Base-by-base conservation (phyloP, 2,113 vertebrate genomes). In the Rafetus swinhoei region DNA sequence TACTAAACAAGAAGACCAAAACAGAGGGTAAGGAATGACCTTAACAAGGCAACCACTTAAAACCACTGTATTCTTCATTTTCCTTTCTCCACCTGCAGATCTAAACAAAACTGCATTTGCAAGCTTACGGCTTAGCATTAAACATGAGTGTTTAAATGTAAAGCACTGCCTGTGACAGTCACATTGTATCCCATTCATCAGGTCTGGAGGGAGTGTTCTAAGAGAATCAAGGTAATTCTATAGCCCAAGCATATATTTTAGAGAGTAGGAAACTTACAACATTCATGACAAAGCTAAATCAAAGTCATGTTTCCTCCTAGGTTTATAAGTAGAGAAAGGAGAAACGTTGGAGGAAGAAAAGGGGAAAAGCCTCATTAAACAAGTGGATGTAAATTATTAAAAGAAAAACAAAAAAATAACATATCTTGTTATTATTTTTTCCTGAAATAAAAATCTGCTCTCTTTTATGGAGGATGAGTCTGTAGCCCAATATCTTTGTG, bases 401-500 rank as follows among this genome's bases (percentile, higher is more conserved):
- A 87, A 81, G 16, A 25, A n/a, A 93, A 96, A 90, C 83, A 92
- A 93, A 88, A 90, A 90, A 86, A 86, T 53, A 90, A 91, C 79
- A 79, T 91, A 81, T 82, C 95, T 96, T 88, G 93, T 94, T 96
- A 92, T 18, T 85, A 69, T 59, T 87, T 92, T 56, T 96, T 93
- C 79, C 16, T n/a, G 18, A 79, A 92, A 91, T 91, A 92, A 95
- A 95, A 92, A 91, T 90, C 52, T 90, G 12, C 15, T 84, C 62
- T 84, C 57, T 88, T 95, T 94, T 84, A 82, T 53, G 52, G 65
- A 85, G 22, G 59, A 87, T 88, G 81, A 86, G 93, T 52, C 55
- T 81, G 25, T 76, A 95, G 25, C 53, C 92, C 56, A 80, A 39
- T 52, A 81, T 65, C 25, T 91, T 79, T 84, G 9, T 92, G 69